phyloP scores from a whole-genome alignment of 2,888 invertebrate genomes.

The Hipparchia semele region DNA sequence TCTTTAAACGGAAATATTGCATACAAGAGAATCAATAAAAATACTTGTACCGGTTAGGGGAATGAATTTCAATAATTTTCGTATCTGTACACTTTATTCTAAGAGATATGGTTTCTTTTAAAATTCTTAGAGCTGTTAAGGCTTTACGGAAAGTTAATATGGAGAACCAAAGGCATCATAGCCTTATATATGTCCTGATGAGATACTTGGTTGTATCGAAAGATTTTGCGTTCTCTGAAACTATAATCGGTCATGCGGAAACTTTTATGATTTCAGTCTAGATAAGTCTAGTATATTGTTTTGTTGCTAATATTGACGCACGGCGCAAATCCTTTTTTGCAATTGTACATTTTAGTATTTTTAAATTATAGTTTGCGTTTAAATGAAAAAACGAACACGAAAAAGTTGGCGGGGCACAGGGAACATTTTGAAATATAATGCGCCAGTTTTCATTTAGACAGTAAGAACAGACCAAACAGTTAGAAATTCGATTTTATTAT shows the following conservation, averaged over 20 bases:
- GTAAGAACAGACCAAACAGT: no score
- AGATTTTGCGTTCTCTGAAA: slow-evolving; percentile 18
- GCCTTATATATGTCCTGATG: slow-evolving; percentile 28
- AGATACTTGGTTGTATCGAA: slow-evolving; percentile 17
- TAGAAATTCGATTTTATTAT: no score
- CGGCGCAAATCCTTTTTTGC: not conserved
- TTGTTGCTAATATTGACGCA: not conserved
- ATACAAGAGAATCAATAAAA: slow-evolving; percentile 18
- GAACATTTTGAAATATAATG: no score
- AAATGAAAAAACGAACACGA: no score
- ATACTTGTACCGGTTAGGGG: slow-evolving; percentile 27
- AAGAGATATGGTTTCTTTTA: slow-evolving; percentile 19
- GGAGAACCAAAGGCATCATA: slow-evolving; percentile 17
- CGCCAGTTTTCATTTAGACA: no score
- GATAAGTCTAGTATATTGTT: not conserved
- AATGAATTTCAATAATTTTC: slow-evolving; percentile 29
- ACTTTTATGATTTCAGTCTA: slow-evolving; percentile 14
- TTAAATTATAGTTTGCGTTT: no score
- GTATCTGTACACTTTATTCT: slow-evolving; percentile 21
- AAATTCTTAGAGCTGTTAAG: slow-evolving; percentile 31
- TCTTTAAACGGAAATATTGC: slow-evolving; percentile 25
- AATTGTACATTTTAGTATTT: no score
- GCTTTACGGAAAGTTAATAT: slow-evolving; percentile 35
- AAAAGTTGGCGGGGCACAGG: no score
- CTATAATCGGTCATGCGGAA: slow-evolving; percentile 24